Conservation (phyloP, 2,113 vertebrate species). For the Tiliqua scincoides region DNA sequence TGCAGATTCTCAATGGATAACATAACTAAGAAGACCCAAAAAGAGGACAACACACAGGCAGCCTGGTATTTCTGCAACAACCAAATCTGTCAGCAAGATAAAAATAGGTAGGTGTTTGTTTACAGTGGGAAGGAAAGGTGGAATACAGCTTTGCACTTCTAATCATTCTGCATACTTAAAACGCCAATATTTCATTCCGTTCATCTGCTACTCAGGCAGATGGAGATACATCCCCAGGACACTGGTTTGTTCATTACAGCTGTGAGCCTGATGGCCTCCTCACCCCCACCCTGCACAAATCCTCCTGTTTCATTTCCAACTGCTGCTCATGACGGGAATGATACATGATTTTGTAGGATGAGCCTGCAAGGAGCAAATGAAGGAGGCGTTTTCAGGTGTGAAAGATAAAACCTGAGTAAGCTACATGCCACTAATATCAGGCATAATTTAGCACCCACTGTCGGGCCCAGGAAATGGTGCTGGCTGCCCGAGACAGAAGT, state of each 20-base stretch:
- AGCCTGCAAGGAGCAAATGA: not conserved
- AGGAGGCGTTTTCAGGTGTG: not conserved
- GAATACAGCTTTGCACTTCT: not conserved
- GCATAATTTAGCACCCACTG: not conserved
- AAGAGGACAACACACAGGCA: not conserved
- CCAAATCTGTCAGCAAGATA: not conserved
- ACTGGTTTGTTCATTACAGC: not conserved
- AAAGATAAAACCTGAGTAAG: not conserved
- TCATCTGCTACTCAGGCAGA: not conserved
- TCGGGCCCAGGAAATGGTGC: no score
- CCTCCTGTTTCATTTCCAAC: not conserved
- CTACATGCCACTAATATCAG: no score
- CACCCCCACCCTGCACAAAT: not conserved
- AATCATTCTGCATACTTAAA: not conserved
- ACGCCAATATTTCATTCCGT: not conserved
- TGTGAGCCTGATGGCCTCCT: not conserved
- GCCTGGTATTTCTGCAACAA: not conserved
- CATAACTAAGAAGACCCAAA: accelerated
- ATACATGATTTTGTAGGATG: not conserved
- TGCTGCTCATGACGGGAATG: not conserved
- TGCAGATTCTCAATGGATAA: not conserved
- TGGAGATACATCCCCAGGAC: not conserved
- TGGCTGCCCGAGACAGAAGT: no score
- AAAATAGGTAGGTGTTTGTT: not conserved
- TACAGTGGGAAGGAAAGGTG: not conserved